Base-by-base conservation (phyloP, 2,113 vertebrate genomes). In the Eulemur rufifrons region DNA sequence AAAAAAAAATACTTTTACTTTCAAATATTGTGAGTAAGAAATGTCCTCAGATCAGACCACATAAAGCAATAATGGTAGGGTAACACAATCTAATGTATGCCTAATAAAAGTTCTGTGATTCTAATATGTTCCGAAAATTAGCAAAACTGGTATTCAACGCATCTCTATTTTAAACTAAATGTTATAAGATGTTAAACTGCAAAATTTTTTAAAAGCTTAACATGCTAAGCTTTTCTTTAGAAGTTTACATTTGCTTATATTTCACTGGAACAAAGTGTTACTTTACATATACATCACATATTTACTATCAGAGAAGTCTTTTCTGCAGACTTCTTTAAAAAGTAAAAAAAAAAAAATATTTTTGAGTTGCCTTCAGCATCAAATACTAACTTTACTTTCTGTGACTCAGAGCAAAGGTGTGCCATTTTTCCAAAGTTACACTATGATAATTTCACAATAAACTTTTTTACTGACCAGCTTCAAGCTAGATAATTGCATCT, bases 91-190 rank as follows among this genome's bases (percentile, higher is more conserved):
- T 68, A 61, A 61, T 50, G 54, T 39, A 81, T 78, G 9, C 56
- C 86, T 78, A 66, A 32, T 39, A 61, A 87, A 56, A 56, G 34
- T 66, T 73, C 37, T 59, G 8, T 78, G 63, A 87, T 63, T 91
- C 39, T 42, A 54, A n/a, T 45, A 11, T 50, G 10, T 91, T 54
- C 56, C 45, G 3, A 64, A 96, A 94, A 86, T 68, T 29, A 92
- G 54, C 27, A 78, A 89, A 78, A 80, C 20, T 29, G 7, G 5
- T 42, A 73, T 69, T 93, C n/a, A 83, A 73, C 94, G 95, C 76
- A 11, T 34, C 45, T 91, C 78, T 80, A n/a, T 86, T 89, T 93
- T 89, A 84, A 96, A 74, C 6, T 63, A 94, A 88, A 76, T 90
- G 27, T 66, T 45, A 95, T 37, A 47, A 94, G 63, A 9, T 18